phyloP scores from a whole-genome alignment of 2,888 invertebrate species.

The Petrolisthes cinctipes region DNA sequence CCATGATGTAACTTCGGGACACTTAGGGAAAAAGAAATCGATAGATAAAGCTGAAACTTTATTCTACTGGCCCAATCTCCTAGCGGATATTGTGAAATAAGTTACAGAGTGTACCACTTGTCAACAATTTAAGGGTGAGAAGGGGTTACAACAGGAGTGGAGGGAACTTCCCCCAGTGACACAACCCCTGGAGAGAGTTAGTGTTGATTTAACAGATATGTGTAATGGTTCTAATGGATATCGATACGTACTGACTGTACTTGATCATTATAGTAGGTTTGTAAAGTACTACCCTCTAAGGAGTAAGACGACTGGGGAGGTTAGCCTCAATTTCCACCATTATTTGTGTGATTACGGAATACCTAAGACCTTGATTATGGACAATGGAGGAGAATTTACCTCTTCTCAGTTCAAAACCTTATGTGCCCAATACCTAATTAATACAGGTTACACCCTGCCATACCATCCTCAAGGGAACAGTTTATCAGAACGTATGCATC shows the following conservation, averaged over 20 bases:
- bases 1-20: not conserved
- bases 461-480: slow-evolving; percentile 26
- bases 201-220: slow-evolving; percentile 14
- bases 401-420: not conserved
- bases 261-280: slow-evolving; percentile 8
- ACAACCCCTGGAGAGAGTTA: slow-evolving; percentile 20
- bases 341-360: not conserved
- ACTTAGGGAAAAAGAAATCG: not conserved
- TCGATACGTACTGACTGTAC: not conserved
- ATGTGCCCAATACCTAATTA: not conserved
- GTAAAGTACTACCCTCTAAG: not conserved
- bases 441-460: not conserved
- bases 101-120: not conserved
- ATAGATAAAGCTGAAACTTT: not conserved
- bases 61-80: slow-evolving; percentile 11
- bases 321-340: not conserved
- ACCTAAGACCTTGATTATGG: not conserved
- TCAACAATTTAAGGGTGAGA: not conserved
- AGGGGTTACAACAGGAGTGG: not conserved
- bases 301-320: not conserved
- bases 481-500: not conserved
- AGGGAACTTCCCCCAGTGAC: slow-evolving; percentile 2
- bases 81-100: not conserved
- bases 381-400: slow-evolving; percentile 16
- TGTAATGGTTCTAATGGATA: not conserved